Evolutionary conservation across 1,140 invertebrate genomes (phyloP), one percentile per base, ranked within the genome.

Genomic region (Calosoma granatense): DNA sequence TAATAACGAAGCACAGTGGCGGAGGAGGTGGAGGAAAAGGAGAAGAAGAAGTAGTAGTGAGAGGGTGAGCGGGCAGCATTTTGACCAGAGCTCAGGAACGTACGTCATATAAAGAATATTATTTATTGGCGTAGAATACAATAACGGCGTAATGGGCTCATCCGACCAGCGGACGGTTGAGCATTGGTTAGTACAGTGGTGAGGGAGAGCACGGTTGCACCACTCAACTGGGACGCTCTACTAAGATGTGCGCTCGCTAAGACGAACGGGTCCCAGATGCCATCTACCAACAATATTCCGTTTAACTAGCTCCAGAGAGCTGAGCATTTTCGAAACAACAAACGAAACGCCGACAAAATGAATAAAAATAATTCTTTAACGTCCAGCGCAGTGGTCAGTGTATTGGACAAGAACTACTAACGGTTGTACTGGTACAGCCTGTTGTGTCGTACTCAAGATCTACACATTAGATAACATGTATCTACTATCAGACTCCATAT

Each of bases 101-200:
- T 54, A 56, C 62, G 60, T 67, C 64, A 65, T 65, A 67, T 67
- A 66, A 67, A 66, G 66, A 67, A 66, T 67, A 67, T 67, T 67
- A 67, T 67, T 67, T 67, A 67, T 67, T 66, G 66, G 65, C 65
- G 60, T 57, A 55, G 66, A 62, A 63, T 66, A 67, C 66, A 67
- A 67, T 67, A 64, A 65, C 60, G 58, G 62, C 53, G 64, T 65
- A 65, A 47, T 47, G 41, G 41, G 41, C 41, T 12, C 41, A 47
- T 47, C 17, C 9, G 41, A 17, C 41, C 41, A 47, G 41, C 9
- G 3, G 41, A 47, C 9, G 4, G 9, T 9, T 47, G 41, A 9
- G 9, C 17, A 6, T 36, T 36, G 6, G 26, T 36, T 36, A n/a
- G n/a, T n/a, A 17, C 41, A 47, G 41, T 47, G 41, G 9, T 47